A percentile compares a stretch with the other conserved stretches of the same genome.
phyloP scores from a whole-genome alignment of 2,113 vertebrate species.

The Zeus faber region DNA sequence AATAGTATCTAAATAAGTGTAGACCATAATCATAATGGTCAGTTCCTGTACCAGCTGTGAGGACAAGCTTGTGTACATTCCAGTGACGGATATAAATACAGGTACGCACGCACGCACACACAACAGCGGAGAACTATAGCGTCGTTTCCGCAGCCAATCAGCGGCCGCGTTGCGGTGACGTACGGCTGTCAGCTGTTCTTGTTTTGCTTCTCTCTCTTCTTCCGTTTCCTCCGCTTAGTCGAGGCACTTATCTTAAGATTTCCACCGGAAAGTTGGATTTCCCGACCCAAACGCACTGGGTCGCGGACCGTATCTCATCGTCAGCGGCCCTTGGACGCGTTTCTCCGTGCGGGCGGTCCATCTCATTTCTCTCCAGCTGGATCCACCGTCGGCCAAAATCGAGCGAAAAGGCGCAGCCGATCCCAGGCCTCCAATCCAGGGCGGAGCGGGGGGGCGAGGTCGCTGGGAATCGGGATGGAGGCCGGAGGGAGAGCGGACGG shows the following conservation, averaged over 20 bases:
- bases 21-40: no score
- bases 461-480: slow-evolving; percentile 76
- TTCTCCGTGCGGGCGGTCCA: neutral
- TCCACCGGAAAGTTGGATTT: no score
- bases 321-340: neutral
- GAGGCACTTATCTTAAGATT: neutral
- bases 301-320: neutral
- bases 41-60: no score
- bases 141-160: slow-evolving; percentile 33
- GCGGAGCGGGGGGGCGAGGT: slow-evolving; percentile 65
- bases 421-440: slow-evolving; percentile 72
- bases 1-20: no score
- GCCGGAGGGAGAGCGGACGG: slow-evolving; percentile 47
- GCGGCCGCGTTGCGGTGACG: slow-evolving; percentile 33
- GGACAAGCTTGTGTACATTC: no score
- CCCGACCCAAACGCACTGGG: neutral
- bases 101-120: no score
- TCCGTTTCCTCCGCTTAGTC: neutral
- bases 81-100: no score
- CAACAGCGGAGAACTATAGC: slow-evolving; percentile 1
- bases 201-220: slow-evolving; percentile 54
- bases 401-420: slow-evolving; percentile 52
- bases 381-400: slow-evolving; percentile 56
- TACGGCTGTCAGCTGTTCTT: slow-evolving; percentile 72
- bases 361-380: slow-evolving; percentile 38